Base-by-base conservation (phyloP, 2,797 vertebrate species). In the Neomorphus geoffroyi region DNA sequence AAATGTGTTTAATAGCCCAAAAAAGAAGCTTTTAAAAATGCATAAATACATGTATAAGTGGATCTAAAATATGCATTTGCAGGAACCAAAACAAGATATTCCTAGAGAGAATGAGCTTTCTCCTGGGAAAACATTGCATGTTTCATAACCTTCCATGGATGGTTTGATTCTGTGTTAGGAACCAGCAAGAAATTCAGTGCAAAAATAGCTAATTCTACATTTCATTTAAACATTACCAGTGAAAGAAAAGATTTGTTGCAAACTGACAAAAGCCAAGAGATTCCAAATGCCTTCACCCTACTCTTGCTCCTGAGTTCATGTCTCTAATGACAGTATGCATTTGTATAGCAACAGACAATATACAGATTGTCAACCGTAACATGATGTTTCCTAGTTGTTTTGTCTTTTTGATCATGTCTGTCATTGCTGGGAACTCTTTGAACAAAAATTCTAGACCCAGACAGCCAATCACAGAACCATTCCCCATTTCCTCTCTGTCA, bases 11-110 rank as follows among this genome's bases (percentile, higher is more conserved):
- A 94, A 97, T 79, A 94, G 82, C 80, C 65, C 70, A 75, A 70
- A 96, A 92, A 65, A 26, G 48, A 94, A 88, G 51, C 35, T 79
- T 96, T 86, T 90, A 57, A 92, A 96, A 91, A 81, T 84, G n/a
- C 50, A 88, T 93, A 90, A 91, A 91, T 86, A 79, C 73, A 81
- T 70, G 27, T 60, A 80, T 60, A 92, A 96, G 39, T 53, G 51
- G 35, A 77, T 79, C 73, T 94, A 79, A 93, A 96, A 91, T 90
- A 91, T 53, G 35, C 43, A 91, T 93, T 86, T 93, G 28, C 53
- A 50, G 66, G 27, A 95, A 9, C 66, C 39, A 91, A 95, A 96
- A 30, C 85, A 96, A 91, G 73, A 90, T 77, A 81, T 93, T 96
- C 91, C 92, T 94, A 84, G 91, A 96, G 72, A 93, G 82, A 94